Base-by-base conservation (phyloP, 2,797 vertebrate species). In the Pampus argenteus region DNA sequence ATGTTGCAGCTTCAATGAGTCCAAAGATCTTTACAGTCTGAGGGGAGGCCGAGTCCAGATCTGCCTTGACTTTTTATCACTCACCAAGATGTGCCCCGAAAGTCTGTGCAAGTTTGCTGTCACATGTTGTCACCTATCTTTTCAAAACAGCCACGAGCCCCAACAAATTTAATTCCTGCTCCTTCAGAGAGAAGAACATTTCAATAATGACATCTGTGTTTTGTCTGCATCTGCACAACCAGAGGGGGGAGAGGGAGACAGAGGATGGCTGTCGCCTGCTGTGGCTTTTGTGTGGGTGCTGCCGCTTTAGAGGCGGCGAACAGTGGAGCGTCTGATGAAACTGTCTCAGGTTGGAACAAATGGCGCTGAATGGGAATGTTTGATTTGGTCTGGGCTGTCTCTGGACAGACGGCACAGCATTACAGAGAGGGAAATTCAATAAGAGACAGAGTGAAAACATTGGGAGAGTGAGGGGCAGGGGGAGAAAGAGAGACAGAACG, bases 321-420 rank as follows among this genome's bases (percentile, higher is more conserved):
- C 74, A 83, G 60, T 71, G 57, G 48, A 79, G 82, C 67, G 55
- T 71, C 86, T 82, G 84, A 92, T 88, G 88, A 87, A 86, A 89
- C 86, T 55, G 65, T 86, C 87, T 82, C 85, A 73, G 87, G 88
- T 87, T 48, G 76, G 81, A 90, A 86, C 88, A 92, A 92, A 88
- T 67, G 59, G 77, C 71, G 75, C 84, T 91, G 89, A 94, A 94
- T 93, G 86, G 88, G 81, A 92, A 94, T 88, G 86, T 93, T 94
- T 95, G 90, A 94, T 94, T 94, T 83, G 91, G 90, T 89, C 89
- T 88, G 87, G 83, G 89, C 91, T 74, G 91, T 89, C 90, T 91
- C 90, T 78, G 88, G 91, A 93, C 92, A 93, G 90, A 92, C 80
- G 75, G 86, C 84, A 78, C 80, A 68, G 84, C 85, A 59, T 78